phyloP scores from a whole-genome alignment of 2,888 invertebrate species.

The Blera fallax region DNA sequence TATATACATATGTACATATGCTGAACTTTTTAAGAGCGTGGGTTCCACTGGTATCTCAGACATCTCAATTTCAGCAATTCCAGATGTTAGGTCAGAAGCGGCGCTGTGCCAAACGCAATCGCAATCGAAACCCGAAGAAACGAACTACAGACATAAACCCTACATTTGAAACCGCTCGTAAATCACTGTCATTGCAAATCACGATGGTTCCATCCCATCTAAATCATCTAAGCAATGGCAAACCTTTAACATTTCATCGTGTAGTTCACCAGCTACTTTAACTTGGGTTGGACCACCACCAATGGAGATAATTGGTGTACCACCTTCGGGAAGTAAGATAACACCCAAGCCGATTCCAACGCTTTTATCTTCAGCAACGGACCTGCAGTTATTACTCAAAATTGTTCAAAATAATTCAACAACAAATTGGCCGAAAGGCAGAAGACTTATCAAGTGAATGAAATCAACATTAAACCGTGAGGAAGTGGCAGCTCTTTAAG shows the following conservation, averaged over 20 bases:
- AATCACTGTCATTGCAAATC: constrained; percentile 58
- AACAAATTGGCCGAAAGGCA: constrained; percentile 87
- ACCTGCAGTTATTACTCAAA: constrained; percentile 78
- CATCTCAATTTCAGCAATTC: constrained; percentile 69
- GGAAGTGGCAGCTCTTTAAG: constrained; percentile 54
- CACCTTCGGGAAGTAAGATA: constrained; percentile 32
- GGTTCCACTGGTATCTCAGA: constrained; percentile 66
- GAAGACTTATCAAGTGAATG: constrained; percentile 75
- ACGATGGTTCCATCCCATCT: constrained; percentile 59
- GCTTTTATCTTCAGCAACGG: constrained; percentile 16
- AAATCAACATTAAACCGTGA: constrained; percentile 67
- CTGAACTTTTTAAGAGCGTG: constrained; percentile 72
- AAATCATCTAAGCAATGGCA: constrained; percentile 38
- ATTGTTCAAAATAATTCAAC: constrained; percentile 86
- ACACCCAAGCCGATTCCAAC: constrained; percentile 50
- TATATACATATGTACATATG: constrained; percentile 74
- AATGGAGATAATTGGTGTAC: constrained; percentile 48
- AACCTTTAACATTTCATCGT: constrained; percentile 47
- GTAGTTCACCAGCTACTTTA: constrained; percentile 51
- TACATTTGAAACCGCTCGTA: constrained; percentile 46
- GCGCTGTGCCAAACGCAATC: constrained; percentile 72
- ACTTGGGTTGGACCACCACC: constrained; percentile 59
- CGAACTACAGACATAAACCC: constrained; percentile 37
- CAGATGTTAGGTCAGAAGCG: constrained; percentile 71
- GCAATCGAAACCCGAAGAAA: constrained; percentile 71